Percentiles rank a stretch among this genome's conserved stretches.
These are phyloP conservation scores for Pachycephus smyrnensis DNA, from an alignment of 2,888 invertebrate species.

Conservation along the genomic window DNA sequence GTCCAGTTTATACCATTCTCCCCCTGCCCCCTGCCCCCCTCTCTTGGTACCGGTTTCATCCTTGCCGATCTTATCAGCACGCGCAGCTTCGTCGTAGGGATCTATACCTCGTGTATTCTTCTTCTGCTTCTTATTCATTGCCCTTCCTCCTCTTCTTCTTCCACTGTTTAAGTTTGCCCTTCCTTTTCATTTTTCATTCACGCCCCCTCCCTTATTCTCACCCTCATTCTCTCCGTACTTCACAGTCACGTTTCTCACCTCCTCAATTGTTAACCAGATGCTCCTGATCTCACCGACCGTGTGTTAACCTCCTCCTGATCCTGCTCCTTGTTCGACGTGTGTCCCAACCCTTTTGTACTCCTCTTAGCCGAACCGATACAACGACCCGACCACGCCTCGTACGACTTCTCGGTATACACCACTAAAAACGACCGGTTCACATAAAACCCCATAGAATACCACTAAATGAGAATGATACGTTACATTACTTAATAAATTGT, in stretches of 20 bases:
- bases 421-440: neutral
- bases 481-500: neutral
- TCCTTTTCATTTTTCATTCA: conserved; percentile 9
- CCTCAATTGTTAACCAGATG: conserved; percentile 38
- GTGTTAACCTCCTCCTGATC: neutral
- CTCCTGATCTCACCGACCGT: conserved; percentile 21
- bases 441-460: neutral
- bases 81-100: conserved; percentile 25
- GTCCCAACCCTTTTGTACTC: conserved; percentile 1
- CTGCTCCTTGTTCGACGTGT: neutral
- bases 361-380: neutral
- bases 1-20: conserved; percentile 19
- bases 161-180: neutral
- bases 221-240: neutral
- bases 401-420: neutral
- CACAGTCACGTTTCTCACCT: neutral
- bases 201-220: neutral
- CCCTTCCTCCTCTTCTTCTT: conserved; percentile 1
- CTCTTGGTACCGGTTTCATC: conserved; percentile 46
- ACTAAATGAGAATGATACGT: neutral
- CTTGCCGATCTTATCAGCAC: conserved; percentile 48
- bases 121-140: conserved; percentile 8
- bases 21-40: conserved; percentile 13
- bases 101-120: neutral
- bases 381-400: conserved; percentile 1